These are phyloP conservation scores for Danio kyathit DNA, from an alignment of 2,797 vertebrate species.

Conservation along the genomic window DNA sequence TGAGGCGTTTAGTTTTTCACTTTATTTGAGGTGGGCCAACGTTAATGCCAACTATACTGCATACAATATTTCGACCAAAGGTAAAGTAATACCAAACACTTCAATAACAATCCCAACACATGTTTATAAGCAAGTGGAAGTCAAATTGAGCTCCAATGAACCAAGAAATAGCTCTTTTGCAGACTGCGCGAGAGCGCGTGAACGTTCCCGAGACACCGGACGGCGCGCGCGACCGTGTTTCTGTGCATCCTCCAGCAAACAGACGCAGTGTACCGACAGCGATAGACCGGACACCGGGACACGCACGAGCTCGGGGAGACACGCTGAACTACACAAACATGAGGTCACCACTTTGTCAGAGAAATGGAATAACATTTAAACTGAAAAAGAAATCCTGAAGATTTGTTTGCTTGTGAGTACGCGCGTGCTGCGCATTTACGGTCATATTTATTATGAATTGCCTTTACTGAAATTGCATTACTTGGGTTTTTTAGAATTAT, in stretches of 20 bases:
- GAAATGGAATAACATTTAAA: constrained; percentile 20
- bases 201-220: constrained; percentile 13
- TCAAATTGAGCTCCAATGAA: neutral
- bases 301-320: neutral
- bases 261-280: constrained; percentile 5
- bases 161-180: constrained; percentile 8
- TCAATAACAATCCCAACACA: neutral
- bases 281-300: constrained; percentile 1
- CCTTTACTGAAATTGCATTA: no score
- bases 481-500: neutral
- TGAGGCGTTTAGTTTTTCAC: neutral
- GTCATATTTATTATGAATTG: neutral
- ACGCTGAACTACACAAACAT: constrained; percentile 20
- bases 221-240: constrained; percentile 1
- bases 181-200: constrained; percentile 26
- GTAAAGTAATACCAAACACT: neutral
- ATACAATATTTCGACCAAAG: neutral
- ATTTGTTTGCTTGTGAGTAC: constrained; percentile 31
- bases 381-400: constrained; percentile 35
- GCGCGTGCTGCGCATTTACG: neutral
- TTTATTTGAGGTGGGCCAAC: neutral
- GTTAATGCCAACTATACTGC: neutral
- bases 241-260: neutral
- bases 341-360: constrained; percentile 12
- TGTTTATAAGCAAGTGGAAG: neutral